Evolutionary conservation across 1,140 invertebrate genomes (phyloP).

Genomic region (Maconellicoccus hirsutus): DNA sequence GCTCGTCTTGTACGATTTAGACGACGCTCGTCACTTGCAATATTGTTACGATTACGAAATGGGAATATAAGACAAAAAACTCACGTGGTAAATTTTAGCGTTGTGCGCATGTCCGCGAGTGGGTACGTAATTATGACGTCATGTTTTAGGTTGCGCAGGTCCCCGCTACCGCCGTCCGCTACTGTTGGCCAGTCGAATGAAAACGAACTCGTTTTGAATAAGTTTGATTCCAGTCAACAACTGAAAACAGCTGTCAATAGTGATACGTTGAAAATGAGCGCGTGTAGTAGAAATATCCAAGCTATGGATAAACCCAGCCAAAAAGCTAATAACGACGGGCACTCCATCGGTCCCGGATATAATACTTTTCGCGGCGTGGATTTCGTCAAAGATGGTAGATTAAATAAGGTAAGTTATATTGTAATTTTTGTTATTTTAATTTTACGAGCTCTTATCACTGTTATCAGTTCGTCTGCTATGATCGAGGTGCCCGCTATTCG

Average conservation of each 20-base stretch:
- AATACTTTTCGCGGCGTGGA: neutral
- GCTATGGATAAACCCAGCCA: neutral
- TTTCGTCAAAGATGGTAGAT: neutral
- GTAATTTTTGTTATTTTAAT: neutral
- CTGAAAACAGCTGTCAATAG: conserved; percentile 11
- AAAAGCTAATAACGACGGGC: neutral
- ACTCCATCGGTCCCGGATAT: neutral
- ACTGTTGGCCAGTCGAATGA: neutral
- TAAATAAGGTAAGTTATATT: neutral
- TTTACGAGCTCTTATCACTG: too few species aligned
- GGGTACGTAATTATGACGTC: conserved; percentile 15
- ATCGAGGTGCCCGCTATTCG: too few species aligned
- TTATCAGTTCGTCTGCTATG: too few species aligned
- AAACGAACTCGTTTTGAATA: neutral
- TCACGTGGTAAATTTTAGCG: neutral
- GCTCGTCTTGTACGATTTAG: too few species aligned
- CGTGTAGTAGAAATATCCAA: neutral
- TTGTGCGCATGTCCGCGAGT: neutral
- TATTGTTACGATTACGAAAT: neutral
- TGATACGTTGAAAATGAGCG: neutral
- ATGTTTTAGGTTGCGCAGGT: neutral
- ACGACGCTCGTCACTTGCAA: too few species aligned
- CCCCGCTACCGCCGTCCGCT: neutral
- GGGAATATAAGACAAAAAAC: neutral
- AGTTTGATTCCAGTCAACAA: conserved; percentile 12